These are phyloP conservation scores for Ambastaia sidthimunki DNA, from an alignment of 2,797 vertebrate genomes.

Conservation along the genomic window DNA sequence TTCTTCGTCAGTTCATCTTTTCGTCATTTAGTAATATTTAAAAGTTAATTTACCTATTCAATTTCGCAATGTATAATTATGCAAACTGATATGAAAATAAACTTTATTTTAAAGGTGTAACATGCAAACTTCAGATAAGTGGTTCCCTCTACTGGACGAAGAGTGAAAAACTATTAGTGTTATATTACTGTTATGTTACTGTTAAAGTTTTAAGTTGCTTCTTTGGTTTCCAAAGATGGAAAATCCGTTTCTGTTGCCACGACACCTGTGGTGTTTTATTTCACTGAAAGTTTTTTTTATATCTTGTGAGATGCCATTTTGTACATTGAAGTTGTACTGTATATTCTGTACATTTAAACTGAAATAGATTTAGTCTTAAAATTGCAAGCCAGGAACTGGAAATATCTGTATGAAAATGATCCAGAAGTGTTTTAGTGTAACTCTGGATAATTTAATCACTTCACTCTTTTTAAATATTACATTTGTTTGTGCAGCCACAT, in stretches of 20 bases:
- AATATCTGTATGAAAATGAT: constrained; percentile 4
- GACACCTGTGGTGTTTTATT: neutral
- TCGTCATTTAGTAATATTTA: constrained; percentile 2
- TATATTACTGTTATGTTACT: neutral
- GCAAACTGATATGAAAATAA: neutral
- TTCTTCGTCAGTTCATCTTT: neutral
- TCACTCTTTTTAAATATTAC: constrained; percentile 19
- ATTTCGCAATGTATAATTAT: neutral
- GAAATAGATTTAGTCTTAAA: constrained; percentile 9
- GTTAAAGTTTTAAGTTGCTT: neutral
- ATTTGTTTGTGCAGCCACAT: constrained; percentile 24
- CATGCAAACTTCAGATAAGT: constrained; percentile 8
- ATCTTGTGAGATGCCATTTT: constrained; percentile 5
- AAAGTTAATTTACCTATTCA: neutral
- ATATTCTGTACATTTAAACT: constrained; percentile 22
- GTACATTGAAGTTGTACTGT: constrained; percentile 14
- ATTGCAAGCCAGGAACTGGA: constrained; percentile 13
- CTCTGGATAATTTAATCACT: neutral
- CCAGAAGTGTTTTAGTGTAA: constrained; percentile 20
- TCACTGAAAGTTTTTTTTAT: neutral
- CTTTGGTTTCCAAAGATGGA: neutral
- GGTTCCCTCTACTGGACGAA: constrained; percentile 2
- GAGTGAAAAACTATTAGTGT: constrained; percentile 5
- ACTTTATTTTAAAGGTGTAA: neutral
- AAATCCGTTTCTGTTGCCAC: neutral